Conservation (phyloP, 2,888 invertebrate species). For the Operophtera brumata region DNA sequence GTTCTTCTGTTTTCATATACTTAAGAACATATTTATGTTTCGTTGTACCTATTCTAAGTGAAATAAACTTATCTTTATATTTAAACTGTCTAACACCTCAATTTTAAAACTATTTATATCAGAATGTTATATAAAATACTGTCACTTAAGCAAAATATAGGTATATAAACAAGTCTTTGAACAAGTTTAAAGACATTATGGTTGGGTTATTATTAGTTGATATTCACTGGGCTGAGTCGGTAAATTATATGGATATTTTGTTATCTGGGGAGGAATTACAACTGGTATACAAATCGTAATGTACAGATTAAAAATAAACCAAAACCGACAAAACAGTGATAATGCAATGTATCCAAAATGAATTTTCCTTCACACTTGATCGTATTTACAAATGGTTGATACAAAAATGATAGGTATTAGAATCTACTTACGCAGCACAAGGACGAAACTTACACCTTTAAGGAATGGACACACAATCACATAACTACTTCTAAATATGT, state of each 20-base stretch:
- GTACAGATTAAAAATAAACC: not conserved
- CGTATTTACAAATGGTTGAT: constrained; percentile 69
- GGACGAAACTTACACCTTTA: constrained; percentile 62
- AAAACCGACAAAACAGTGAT: constrained; percentile 62
- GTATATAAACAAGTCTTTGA: not conserved
- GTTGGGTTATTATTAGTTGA: not conserved
- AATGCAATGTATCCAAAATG: constrained; percentile 23
- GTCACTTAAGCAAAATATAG: too few species aligned
- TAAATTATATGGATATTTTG: not conserved
- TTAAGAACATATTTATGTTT: too few species aligned
- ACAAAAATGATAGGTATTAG: constrained; percentile 47
- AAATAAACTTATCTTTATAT: too few species aligned
- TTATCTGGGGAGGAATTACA: not conserved
- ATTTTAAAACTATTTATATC: too few species aligned
- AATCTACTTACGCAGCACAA: constrained; percentile 66
- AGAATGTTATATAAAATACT: too few species aligned
- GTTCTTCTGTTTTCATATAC: too few species aligned
- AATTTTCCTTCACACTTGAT: constrained; percentile 74
- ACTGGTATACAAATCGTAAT: not conserved
- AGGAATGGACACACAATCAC: constrained; percentile 70
- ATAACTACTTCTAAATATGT: constrained; percentile 40
- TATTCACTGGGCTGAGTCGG: not conserved
- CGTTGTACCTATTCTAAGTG: too few species aligned
- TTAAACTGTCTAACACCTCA: too few species aligned
- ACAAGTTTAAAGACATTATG: not conserved